A percentile compares a stretch with the other conserved stretches of the same genome.
Evolutionary conservation across 2,113 vertebrate genomes (phyloP).

Genomic region (Callipepla squamata): DNA sequence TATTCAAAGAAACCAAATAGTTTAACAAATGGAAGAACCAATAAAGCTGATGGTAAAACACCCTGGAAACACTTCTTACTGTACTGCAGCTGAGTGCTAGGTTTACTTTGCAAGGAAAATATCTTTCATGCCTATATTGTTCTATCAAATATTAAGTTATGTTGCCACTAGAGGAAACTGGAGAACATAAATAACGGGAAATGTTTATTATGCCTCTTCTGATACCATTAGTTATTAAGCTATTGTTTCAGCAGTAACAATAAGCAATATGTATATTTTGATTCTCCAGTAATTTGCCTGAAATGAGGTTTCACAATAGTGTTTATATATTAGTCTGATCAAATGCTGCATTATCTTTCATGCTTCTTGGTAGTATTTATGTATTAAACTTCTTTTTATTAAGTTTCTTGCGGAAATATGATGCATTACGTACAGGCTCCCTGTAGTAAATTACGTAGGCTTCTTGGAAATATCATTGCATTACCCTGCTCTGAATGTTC

Average conservation of each 20-base stretch:
- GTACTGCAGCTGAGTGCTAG: neutral
- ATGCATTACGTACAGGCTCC: slow-evolving; percentile 51
- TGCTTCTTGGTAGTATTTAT: neutral
- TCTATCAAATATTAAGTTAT: slow-evolving; percentile 34
- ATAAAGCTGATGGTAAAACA: neutral
- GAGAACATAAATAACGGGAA: slow-evolving; percentile 37
- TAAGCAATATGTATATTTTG: slow-evolving; percentile 11
- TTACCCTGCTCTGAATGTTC: slow-evolving; percentile 26
- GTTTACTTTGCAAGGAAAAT: slow-evolving; percentile 40
- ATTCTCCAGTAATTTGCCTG: neutral
- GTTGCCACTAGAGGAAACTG: neutral
- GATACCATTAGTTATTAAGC: slow-evolving; percentile 27
- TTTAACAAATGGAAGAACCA: neutral
- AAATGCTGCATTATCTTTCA: slow-evolving; percentile 36
- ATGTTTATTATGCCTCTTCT: slow-evolving; percentile 14
- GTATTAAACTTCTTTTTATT: slow-evolving; percentile 64
- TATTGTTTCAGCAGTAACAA: slow-evolving; percentile 28
- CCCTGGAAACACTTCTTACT: slow-evolving; percentile 16
- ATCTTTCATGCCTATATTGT: neutral
- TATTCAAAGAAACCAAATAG: neutral
- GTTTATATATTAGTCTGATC: slow-evolving; percentile 45
- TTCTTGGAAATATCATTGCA: slow-evolving; percentile 37
- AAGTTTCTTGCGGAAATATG: slow-evolving; percentile 61
- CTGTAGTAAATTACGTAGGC: slow-evolving; percentile 47
- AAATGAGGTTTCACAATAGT: slow-evolving; percentile 46